A percentile compares a stretch with the other conserved stretches of the same genome.
These are phyloP conservation scores for Melanostoma scalare DNA, from an alignment of 2,888 invertebrate genomes.

Conservation along the genomic window DNA sequence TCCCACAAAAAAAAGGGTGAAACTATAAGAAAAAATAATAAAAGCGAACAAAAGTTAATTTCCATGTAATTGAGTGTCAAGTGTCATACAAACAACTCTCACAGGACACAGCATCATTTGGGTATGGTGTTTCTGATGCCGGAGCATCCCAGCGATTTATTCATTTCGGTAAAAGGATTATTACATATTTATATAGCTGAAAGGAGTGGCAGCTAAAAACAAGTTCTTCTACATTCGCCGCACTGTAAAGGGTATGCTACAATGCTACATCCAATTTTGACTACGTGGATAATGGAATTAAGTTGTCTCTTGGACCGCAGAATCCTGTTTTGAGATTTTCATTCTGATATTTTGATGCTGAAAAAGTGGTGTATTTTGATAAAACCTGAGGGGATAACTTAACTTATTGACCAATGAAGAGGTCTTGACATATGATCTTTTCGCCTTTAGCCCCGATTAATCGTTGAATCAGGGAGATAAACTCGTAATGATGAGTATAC, in stretches of 20 bases:
- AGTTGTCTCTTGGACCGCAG: conserved; percentile 69
- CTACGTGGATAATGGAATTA: conserved; percentile 71
- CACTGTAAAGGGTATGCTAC: conserved; percentile 40
- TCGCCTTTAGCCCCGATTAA: conserved; percentile 5
- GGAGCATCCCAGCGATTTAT: conserved; percentile 60
- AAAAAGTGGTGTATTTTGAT: conserved; percentile 39
- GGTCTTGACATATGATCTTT: conserved; percentile 51
- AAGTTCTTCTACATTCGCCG: conserved; percentile 23
- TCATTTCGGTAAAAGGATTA: conserved; percentile 72
- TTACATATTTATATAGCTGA: conserved; percentile 60
- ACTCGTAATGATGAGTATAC: no score
- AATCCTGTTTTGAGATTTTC: conserved; percentile 62
- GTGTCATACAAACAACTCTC: conserved; percentile 58
- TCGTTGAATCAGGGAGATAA: no score
- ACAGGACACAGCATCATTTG: conserved; percentile 57
- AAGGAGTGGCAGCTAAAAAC: conserved; percentile 42
- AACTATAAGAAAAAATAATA: conserved; percentile 30
- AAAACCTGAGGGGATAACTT: conserved; percentile 43
- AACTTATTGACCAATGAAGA: conserved; percentile 52
- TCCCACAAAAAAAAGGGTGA: conserved; percentile 36
- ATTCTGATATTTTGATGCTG: conserved; percentile 23
- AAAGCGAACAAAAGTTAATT: conserved; percentile 55
- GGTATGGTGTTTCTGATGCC: conserved; percentile 24
- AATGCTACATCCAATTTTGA: conserved; percentile 38
- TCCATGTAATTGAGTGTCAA: conserved; percentile 72